A percentile compares a stretch with the other conserved stretches of the same genome.
These are phyloP conservation scores for Anas bernieri DNA, from an alignment of 2,797 vertebrate genomes.

Conservation along the genomic window DNA sequence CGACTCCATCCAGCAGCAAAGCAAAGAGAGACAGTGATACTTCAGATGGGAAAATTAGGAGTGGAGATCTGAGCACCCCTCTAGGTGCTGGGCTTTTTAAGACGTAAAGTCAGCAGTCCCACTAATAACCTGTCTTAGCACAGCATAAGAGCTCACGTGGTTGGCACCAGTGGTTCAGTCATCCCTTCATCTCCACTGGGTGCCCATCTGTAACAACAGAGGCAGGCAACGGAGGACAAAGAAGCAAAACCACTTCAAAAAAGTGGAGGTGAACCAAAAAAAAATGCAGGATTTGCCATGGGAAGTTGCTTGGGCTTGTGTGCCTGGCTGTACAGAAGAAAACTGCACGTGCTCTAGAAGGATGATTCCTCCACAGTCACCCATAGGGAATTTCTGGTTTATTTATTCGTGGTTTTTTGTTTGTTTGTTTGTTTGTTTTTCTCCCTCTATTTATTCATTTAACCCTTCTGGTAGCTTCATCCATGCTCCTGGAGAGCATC, in stretches of 20 bases:
- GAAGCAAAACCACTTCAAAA: neutral
- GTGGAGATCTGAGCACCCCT: neutral
- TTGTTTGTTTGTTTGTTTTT: neutral
- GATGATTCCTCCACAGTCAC: neutral
- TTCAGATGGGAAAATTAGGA: neutral
- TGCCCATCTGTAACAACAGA: neutral
- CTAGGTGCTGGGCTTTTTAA: accelerated
- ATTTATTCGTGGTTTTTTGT: neutral
- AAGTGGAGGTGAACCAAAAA: neutral
- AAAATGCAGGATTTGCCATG: accelerated
- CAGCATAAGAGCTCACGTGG: accelerated
- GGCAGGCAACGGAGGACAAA: neutral
- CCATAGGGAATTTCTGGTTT: neutral
- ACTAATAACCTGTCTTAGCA: neutral
- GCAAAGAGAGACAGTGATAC: neutral
- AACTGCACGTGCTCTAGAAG: accelerated
- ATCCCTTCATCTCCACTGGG: neutral
- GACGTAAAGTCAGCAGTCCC: neutral
- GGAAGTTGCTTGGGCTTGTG: neutral
- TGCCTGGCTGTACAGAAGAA: neutral
- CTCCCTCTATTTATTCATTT: neutral
- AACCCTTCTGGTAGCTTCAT: neutral
- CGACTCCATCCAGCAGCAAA: neutral
- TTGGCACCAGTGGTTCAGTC: neutral
- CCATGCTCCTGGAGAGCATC: neutral